Base-by-base conservation (phyloP, 1,140 invertebrate genomes). In the Anastatus disparis region DNA sequence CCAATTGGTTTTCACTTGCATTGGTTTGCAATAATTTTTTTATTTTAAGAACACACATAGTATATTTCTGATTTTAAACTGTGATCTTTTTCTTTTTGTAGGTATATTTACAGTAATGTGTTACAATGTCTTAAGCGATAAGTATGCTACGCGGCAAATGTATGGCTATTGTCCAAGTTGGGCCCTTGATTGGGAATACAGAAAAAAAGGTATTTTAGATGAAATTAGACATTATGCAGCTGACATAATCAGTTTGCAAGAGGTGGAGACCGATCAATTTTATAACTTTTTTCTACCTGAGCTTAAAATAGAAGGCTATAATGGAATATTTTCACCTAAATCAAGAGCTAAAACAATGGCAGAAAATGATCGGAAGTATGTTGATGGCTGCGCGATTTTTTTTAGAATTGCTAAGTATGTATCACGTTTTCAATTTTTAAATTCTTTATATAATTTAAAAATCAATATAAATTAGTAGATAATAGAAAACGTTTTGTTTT, bases 351-450 rank as follows among this genome's bases (percentile, higher is more conserved):
- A 99, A 84, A 99, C 97, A 40, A 99, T 99, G 98, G 91, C 92
- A 1, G 97, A 99, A 81, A 92, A 93, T 74, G 98, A 99, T 78
- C 88, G 96, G 73, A 99, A 98, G 86, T 96, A 95, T 86, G 98
- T 99, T 8, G 98, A 99, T 86, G 98, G 98, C 70, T 99, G 98
- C 89, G 97, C 98, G 68, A 99, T 99, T 76, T 99, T 99, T 87
- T 99, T 92, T 86, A 89, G 94, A 85, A 93, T 92, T 78, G 91
- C 92, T 78, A 99, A 99, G 97, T 98, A 87, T 91, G 92, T 90
- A 53, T 4, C 3, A 10, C 29, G 22, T 35, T 17, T n/a, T n/a
- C n/a, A n/a, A n/a, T n/a, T n/a, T n/a, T n/a, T n/a, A n/a, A n/a
- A n/a, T n/a, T n/a, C n/a, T n/a, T n/a, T n/a, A n/a, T n/a, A n/a